phyloP scores from a whole-genome alignment of 1,140 invertebrate genomes.

The Brachionus manjavacas region DNA sequence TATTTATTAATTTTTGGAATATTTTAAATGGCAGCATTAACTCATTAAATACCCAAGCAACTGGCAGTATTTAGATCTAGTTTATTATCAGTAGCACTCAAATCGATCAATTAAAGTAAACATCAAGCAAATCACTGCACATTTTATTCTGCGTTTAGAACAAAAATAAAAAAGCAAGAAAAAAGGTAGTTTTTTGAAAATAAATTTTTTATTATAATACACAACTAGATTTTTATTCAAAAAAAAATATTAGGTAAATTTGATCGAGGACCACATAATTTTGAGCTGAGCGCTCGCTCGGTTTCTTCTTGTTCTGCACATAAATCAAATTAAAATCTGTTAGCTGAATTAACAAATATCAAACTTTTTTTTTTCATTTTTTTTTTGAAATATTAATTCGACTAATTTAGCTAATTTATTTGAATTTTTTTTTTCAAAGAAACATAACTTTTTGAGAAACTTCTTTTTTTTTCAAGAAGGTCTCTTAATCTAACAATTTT shows the following conservation, averaged over 20 bases:
- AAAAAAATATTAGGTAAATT: neutral
- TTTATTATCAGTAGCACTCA: neutral
- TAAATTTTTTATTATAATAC: constrained; percentile 2
- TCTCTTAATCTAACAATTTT: too few species aligned
- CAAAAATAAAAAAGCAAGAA: neutral
- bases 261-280: neutral
- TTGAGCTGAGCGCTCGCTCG: neutral
- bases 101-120: neutral
- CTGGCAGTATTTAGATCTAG: neutral
- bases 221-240: neutral
- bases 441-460: neutral
- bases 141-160: neutral
- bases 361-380: neutral
- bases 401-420: constrained; percentile 28
- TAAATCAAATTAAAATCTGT: neutral
- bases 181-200: neutral
- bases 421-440: neutral
- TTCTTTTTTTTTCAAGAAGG: neutral
- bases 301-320: neutral
- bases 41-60: neutral
- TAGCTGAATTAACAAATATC: neutral
- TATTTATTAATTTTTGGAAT: neutral
- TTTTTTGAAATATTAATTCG: neutral
- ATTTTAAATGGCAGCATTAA: neutral
- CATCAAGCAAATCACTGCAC: neutral